phyloP scores from a whole-genome alignment of 1,140 invertebrate species.

The Zaprionus taronus region DNA sequence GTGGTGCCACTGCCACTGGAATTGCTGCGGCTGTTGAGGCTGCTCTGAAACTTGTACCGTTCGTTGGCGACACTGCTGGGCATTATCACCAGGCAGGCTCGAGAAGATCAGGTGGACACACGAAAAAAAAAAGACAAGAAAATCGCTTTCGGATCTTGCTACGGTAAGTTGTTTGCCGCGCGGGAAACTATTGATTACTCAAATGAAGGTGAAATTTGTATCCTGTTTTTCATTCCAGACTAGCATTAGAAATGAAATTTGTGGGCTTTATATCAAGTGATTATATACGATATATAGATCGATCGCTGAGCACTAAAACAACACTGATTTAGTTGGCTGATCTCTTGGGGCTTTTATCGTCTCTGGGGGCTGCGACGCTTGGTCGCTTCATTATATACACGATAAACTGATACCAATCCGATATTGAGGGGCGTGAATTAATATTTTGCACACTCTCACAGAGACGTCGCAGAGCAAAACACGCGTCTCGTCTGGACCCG shows the following conservation, averaged over 20 bases:
- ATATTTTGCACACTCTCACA: slow-evolving; percentile 5
- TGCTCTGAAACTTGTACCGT: slow-evolving; percentile 62
- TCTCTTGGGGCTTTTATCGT: slow-evolving; percentile 77
- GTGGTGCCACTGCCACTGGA: slow-evolving; percentile 7
- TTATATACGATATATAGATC: not conserved
- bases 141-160: slow-evolving; percentile 2
- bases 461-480: slow-evolving; percentile 16
- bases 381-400: slow-evolving; percentile 41
- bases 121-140: slow-evolving; percentile 39
- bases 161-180: not conserved
- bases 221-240: slow-evolving; percentile 83
- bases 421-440: slow-evolving; percentile 29
- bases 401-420: slow-evolving; percentile 17
- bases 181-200: slow-evolving; percentile 28
- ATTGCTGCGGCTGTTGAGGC: slow-evolving; percentile 38
- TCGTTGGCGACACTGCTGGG: slow-evolving; percentile 68
- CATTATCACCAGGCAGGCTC: slow-evolving; percentile 69
- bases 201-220: slow-evolving; percentile 76
- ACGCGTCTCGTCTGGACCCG: slow-evolving; percentile 21
- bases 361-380: slow-evolving; percentile 53
- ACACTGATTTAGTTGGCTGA: slow-evolving; percentile 77
- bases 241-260: slow-evolving; percentile 63
- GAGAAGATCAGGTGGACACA: slow-evolving; percentile 19
- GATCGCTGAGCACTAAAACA: slow-evolving; percentile 49
- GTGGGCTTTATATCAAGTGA: slow-evolving; percentile 1